These are phyloP conservation scores for Menidia beryllina DNA, from an alignment of 2,113 vertebrate genomes.

Conservation along the genomic window DNA sequence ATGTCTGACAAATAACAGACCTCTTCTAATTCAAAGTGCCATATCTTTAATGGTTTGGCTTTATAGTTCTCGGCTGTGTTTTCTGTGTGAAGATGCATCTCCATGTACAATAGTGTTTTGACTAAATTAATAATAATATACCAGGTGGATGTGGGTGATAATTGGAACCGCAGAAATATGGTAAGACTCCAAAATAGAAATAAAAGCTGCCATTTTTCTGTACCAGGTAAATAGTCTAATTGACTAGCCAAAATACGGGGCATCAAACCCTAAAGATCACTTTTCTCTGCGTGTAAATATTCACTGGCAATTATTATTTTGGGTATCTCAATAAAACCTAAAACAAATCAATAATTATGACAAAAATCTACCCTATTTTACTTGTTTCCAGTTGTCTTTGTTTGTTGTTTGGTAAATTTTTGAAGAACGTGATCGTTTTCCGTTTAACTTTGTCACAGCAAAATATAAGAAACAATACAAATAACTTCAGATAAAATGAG, in stretches of 20 bases:
- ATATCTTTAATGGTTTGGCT: slow-evolving; percentile 17
- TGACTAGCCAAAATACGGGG: background rate
- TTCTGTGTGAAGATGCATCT: slow-evolving; percentile 38
- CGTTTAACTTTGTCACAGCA: background rate
- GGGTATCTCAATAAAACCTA: no score
- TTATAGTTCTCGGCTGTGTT: slow-evolving; percentile 34
- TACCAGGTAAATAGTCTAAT: background rate
- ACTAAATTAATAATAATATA: slow-evolving; percentile 27
- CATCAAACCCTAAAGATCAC: background rate
- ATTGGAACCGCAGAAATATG: slow-evolving; percentile 25
- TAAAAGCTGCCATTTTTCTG: background rate
- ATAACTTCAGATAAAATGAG: background rate
- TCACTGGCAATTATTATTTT: background rate
- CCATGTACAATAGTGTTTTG: background rate
- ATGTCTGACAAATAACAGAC: slow-evolving; percentile 3
- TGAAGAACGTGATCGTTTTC: background rate
- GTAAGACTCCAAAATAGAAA: slow-evolving; percentile 14
- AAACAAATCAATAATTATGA: background rate
- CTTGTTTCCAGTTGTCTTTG: background rate
- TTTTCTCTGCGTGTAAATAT: background rate
- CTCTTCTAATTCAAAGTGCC: slow-evolving; percentile 13
- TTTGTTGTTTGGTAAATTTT: background rate
- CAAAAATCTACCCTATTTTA: background rate
- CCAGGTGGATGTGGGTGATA: background rate
- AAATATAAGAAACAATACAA: no score